Evolutionary conservation across 2,797 vertebrate genomes (phyloP), one percentile per base, ranked within the genome.

Genomic region (Lates japonicus): DNA sequence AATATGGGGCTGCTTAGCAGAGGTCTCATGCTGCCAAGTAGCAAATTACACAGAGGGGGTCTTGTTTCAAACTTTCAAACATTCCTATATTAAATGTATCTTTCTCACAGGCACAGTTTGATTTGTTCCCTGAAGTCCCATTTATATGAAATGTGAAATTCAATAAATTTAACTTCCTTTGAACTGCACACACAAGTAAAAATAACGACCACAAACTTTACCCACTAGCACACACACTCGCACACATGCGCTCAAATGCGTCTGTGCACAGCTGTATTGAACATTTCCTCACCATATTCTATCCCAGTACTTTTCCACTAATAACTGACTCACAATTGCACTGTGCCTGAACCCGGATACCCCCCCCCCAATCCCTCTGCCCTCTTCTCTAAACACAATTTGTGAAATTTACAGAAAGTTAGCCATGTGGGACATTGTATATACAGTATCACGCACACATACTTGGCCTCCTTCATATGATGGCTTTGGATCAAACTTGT

Each of bases 271-370:
- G 78, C 44, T 65, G 33, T 25, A 81, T 52, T 74, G 52, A 73
- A 81, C 16, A 44, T 77, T 76, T 87, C 79, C 67, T 88, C 55
- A 4, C 42, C 65, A 41, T 46, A 39, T 62, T 75, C 48, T 55
- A n/a, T 54, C 54, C 69, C 85, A 82, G 92, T 94, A 94, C 83
- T 94, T 94, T 95, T 94, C 93, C 94, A 93, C 74, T 78, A 10
- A 74, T 76, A 66, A 59, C 77, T 92, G 80, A 88, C 88, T 92
- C 89, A 85, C 52, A 76, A 49, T 57, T 84, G 85, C 84, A 80
- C 90, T 84, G 68, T n/a, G 48, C 20, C 41, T 89, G 86, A 93
- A 88, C 87, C 76, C 68, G 7, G 52, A 75, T 55, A 41, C 44
- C 69, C 62, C 67, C 66, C 2, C 10, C 39, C 39, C 46, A 0